Percentiles rank a stretch among this genome's conserved stretches.
Conservation (phyloP, 2,797 vertebrate genomes). For the Leucoraja ocellata region DNA sequence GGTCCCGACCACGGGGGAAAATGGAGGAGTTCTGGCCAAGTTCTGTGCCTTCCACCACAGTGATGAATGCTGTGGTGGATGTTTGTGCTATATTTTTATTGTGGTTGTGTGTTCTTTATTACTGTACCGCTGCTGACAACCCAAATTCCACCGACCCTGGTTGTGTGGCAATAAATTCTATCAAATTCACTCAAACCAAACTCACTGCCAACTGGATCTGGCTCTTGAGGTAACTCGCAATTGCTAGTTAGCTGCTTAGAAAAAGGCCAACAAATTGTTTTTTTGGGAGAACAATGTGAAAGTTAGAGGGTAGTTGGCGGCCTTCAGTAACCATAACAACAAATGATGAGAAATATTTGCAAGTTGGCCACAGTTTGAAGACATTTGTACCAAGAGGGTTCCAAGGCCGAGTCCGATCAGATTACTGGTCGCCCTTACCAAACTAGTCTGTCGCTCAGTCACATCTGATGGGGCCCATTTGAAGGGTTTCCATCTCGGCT, state of each 20-base stretch:
- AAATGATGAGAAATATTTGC: not conserved
- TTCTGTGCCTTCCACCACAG: too few species aligned
- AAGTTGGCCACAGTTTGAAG: not conserved
- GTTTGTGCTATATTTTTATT: too few species aligned
- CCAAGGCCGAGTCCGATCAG: not conserved
- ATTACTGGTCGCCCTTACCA: not conserved
- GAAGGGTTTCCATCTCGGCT: too few species aligned
- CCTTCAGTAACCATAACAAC: not conserved
- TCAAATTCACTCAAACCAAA: not conserved
- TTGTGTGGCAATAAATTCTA: too few species aligned
- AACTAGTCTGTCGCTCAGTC: not conserved
- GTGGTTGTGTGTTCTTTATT: too few species aligned
- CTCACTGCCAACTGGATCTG: not conserved
- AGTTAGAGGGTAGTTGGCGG: not conserved
- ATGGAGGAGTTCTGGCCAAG: too few species aligned
- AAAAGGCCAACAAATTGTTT: not conserved
- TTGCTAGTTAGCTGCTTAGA: too few species aligned
- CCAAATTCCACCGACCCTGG: too few species aligned
- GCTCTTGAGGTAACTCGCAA: not conserved
- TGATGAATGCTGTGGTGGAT: too few species aligned
- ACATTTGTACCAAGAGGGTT: not conserved
- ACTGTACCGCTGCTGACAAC: too few species aligned
- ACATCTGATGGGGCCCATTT: not conserved
- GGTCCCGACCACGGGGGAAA: too few species aligned
- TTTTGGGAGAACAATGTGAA: not conserved